Conservation (phyloP, 2,113 vertebrate species). For the Rhabdomys dilectus region DNA sequence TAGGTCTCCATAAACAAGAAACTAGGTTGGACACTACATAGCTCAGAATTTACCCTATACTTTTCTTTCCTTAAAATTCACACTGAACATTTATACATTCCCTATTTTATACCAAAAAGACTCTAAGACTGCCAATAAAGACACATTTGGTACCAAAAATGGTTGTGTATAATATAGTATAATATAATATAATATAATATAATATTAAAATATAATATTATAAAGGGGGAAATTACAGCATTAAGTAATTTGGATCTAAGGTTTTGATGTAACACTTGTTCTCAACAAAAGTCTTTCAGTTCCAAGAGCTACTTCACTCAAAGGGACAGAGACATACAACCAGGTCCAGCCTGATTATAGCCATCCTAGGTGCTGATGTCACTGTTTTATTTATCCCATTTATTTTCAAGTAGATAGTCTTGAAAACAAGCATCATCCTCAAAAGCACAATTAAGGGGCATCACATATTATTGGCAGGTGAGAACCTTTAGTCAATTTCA, state of each 20-base stretch:
- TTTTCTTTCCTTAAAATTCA: background rate
- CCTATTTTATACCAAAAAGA: background rate
- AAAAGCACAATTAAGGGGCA: background rate
- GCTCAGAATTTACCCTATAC: background rate
- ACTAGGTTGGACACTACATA: background rate
- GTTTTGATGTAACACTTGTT: background rate
- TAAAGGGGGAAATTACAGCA: background rate
- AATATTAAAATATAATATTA: background rate
- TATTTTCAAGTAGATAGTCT: background rate
- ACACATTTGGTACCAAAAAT: background rate
- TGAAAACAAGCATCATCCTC: background rate
- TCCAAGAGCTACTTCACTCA: too few species aligned
- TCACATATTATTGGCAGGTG: rapidly evolving
- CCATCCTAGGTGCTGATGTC: background rate
- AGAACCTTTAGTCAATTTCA: background rate
- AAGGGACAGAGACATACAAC: rapidly evolving
- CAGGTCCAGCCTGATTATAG: background rate
- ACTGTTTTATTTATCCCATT: background rate
- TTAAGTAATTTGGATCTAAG: background rate
- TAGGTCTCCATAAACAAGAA: conserved; percentile 17
- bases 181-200: background rate
- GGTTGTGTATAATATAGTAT: background rate
- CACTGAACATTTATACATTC: rapidly evolving
- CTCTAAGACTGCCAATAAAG: background rate
- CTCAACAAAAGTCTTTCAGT: background rate